Base-by-base conservation (phyloP, 2,797 vertebrate genomes). In the Typhlichthys eigenmanni region DNA sequence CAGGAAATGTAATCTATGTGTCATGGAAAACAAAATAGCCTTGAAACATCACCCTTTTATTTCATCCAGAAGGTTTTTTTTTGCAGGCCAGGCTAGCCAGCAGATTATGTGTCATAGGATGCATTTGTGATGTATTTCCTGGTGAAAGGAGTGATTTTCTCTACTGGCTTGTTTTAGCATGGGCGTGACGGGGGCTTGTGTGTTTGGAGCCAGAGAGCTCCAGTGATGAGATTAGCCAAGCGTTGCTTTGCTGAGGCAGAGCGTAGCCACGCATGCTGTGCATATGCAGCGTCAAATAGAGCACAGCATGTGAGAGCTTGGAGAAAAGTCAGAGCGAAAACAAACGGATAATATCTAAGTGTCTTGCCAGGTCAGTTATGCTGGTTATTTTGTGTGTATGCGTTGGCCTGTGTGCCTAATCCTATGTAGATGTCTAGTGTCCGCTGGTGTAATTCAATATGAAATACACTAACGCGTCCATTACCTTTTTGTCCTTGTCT, bases 151-250 rank as follows among this genome's bases (percentile, higher is more conserved):
- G 60, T 60, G 52, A 52, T 10, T 59, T 54, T 55, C 38, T 63
- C 19, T 60, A 63, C 43, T 64, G 69, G 48, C 68, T 61, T 55
- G 24, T 56, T 32, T 62, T 51, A 60, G 69, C 61, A 54, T 3
- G 64, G 56, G 55, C 13, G 14, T 53, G 62, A 47, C 32, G 14
- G 24, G 8, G 55, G 38, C 62, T 48, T 58, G 62, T 10, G 49
- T 53, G 50, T 51, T 66, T 62, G 53, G 29, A n/a, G 19, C 49
- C 62, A 67, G 43, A 60, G 47, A 70, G 60, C 72, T 58, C 46
- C 43, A 61, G 49, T 29, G 69, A 73, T 48, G 50, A 71, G 73
- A 75, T 79, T 63, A 80, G 50, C 56, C 56, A 43, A 52, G 72
- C 63, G 53, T 71, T 66, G 58, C 16, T 53, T 47, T 38, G 47